Evolutionary conservation across 1,140 invertebrate species (phyloP).

Genomic region (Polyergus mexicanus): DNA sequence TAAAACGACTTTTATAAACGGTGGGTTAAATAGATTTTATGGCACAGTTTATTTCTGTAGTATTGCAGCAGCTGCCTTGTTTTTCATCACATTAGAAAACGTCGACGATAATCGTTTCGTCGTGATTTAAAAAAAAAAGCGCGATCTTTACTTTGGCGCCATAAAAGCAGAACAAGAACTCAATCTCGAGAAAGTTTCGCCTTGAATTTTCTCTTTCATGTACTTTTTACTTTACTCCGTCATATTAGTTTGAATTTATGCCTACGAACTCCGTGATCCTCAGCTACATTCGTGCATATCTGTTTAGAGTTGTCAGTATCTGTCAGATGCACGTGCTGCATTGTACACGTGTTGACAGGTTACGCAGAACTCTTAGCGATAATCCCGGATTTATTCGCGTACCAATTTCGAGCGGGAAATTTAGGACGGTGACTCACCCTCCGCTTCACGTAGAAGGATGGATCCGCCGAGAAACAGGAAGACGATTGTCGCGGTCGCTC

Average conservation of each 20-base stretch:
- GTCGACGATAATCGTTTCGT: neutral
- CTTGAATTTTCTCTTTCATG: neutral
- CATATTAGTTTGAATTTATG: slow-evolving; percentile 19
- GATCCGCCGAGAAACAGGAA: slow-evolving; percentile 37
- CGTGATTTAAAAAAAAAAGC: neutral
- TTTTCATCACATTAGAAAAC: neutral
- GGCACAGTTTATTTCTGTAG: neutral
- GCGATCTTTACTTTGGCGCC: neutral
- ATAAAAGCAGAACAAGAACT: neutral
- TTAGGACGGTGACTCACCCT: slow-evolving; percentile 57
- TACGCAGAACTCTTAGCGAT: slow-evolving; percentile 37
- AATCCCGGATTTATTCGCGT: slow-evolving; percentile 34
- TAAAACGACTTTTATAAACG: neutral
- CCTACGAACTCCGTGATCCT: neutral
- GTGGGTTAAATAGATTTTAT: neutral
- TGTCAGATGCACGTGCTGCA: slow-evolving; percentile 27
- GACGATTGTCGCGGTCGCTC: slow-evolving; percentile 13
- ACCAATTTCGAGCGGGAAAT: slow-evolving; percentile 12
- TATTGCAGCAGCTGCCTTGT: neutral
- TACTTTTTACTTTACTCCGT: neutral
- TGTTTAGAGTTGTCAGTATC: slow-evolving; percentile 8
- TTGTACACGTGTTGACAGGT: slow-evolving; percentile 6
- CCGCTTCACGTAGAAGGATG: slow-evolving; percentile 18
- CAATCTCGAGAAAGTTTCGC: neutral
- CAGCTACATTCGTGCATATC: neutral